Percentiles rank a stretch among this genome's conserved stretches.
Evolutionary conservation across 2,888 invertebrate species (phyloP).

Genomic region (Melinopterus prodromus): DNA sequence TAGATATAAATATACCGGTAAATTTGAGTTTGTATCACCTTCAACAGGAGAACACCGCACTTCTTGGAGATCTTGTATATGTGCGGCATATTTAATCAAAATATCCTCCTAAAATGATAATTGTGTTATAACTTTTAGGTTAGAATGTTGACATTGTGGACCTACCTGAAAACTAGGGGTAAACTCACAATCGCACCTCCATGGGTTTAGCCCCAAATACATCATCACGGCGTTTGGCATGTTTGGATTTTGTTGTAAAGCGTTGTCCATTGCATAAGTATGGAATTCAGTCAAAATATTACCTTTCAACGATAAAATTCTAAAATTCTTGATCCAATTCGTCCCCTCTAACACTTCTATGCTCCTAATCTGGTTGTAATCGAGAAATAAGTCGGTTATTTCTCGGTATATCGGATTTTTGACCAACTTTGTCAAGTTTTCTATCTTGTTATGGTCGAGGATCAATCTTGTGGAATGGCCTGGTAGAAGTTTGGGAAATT

Average conservation of each 20-base stretch:
- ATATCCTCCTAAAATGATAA: constrained; percentile 59
- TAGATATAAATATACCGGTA: too few species aligned
- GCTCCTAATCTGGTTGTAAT: constrained; percentile 75
- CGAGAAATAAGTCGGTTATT: constrained; percentile 78
- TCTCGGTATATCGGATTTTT: constrained; percentile 73
- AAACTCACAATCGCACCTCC: constrained; percentile 84
- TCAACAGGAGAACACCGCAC: constrained; percentile 73
- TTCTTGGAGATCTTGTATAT: constrained; percentile 74
- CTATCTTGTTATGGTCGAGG: constrained; percentile 71
- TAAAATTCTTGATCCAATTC: constrained; percentile 79
- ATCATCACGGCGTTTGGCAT: constrained; percentile 76
- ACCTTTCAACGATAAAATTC: constrained; percentile 78
- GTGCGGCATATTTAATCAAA: constrained; percentile 72
- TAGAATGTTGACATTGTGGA: too few species aligned
- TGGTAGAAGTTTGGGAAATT: constrained; percentile 70
- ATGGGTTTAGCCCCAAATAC: constrained; percentile 79
- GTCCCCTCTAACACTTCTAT: constrained; percentile 78
- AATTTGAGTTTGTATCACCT: constrained; percentile 69
- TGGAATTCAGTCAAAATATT: constrained; percentile 78
- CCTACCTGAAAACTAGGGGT: constrained; percentile 77
- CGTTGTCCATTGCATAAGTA: constrained; percentile 82
- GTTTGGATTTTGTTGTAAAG: constrained; percentile 75
- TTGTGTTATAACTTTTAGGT: too few species aligned
- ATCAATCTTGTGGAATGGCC: constrained; percentile 71
- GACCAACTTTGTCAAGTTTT: constrained; percentile 68